Percentiles rank a stretch among this genome's conserved stretches.
phyloP scores from a whole-genome alignment of 2,113 vertebrate species.

The Conger conger region DNA sequence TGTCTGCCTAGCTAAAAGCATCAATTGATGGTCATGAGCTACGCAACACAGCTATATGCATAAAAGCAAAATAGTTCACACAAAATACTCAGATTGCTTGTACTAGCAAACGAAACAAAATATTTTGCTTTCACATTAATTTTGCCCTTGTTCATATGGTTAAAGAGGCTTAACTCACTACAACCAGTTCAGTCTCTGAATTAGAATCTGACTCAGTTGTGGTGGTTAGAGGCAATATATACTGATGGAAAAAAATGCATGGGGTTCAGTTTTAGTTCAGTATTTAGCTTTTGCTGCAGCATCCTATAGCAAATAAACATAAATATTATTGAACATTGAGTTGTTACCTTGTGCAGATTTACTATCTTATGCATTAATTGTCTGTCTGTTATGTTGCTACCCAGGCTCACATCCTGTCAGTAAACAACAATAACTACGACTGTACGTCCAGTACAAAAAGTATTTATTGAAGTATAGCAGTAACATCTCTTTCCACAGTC shows the following conservation, averaged over 20 bases:
- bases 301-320: not conserved
- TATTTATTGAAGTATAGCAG: constrained; percentile 5
- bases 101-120: not conserved
- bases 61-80: not conserved
- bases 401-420: not conserved
- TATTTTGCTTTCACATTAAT: no score
- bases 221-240: not conserved
- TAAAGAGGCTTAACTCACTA: not conserved
- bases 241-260: no score
- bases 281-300: not conserved
- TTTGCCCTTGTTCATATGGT: not conserved
- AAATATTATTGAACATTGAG: not conserved
- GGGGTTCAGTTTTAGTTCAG: not conserved
- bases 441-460: not conserved
- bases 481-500: not conserved
- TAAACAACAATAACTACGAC: not conserved
- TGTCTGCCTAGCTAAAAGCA: not conserved
- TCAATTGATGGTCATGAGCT: not conserved
- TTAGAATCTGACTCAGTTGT: not conserved
- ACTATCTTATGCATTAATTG: not conserved
- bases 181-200: not conserved
- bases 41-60: not conserved
- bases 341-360: not conserved
- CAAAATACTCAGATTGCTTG: not conserved
- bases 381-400: not conserved